Evolutionary conservation across 2,113 vertebrate species (phyloP).

Genomic region (Forbesichthys papilliferus): DNA sequence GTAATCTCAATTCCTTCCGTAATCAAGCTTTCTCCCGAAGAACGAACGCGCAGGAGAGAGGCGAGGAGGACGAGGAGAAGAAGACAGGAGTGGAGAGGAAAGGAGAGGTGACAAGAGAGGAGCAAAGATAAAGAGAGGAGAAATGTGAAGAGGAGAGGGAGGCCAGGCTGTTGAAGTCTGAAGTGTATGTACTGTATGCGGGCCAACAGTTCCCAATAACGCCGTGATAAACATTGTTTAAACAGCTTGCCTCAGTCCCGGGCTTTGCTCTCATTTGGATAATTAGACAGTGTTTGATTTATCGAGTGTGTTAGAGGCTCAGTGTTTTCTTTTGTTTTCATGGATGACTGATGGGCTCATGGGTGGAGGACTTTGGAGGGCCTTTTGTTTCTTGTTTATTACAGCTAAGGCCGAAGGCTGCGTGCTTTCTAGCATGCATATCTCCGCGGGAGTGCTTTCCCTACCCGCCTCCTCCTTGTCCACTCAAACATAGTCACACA

Average conservation of each 20-base stretch:
- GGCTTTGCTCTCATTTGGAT: conserved; percentile 13
- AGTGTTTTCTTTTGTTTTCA: conserved; percentile 28
- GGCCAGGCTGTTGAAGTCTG: no score
- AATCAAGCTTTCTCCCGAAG: conserved; percentile 31
- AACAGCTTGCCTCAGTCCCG: conserved; percentile 10
- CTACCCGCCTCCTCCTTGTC: not conserved
- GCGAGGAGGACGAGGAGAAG: not conserved
- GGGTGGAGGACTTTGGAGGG: conserved; percentile 24
- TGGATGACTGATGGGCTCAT: conserved; percentile 37
- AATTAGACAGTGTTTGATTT: conserved; percentile 39
- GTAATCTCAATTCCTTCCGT: conserved; percentile 33
- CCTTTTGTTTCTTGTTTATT: conserved; percentile 36
- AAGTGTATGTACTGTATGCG: not conserved
- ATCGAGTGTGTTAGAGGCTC: conserved; percentile 13
- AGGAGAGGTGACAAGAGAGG: not conserved
- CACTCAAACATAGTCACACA: not conserved
- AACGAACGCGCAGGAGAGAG: not conserved
- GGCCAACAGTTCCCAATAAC: not conserved
- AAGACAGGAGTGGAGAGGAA: not conserved
- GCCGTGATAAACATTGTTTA: conserved; percentile 23
- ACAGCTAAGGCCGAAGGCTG: conserved; percentile 10
- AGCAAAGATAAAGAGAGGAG: not conserved
- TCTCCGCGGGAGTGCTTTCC: conserved; percentile 9
- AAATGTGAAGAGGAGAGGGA: not conserved
- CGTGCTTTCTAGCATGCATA: conserved; percentile 15